Base-by-base conservation (phyloP, 2,888 invertebrate genomes). In the Cheilosia scutellata region DNA sequence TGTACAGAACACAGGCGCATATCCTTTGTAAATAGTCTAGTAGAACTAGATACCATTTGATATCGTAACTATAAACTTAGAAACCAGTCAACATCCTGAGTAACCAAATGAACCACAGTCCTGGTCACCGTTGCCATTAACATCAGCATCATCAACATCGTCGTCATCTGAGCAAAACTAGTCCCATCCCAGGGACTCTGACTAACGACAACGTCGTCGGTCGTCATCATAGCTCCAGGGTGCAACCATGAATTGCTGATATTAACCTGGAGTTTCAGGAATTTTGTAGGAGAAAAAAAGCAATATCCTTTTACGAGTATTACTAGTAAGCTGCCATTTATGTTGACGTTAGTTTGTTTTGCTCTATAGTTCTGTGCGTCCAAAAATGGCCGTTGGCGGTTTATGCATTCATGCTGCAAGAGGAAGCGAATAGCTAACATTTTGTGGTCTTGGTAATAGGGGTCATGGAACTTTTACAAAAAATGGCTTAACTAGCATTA, bases 71-170 rank as follows among this genome's bases (percentile, higher is more conserved):
- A 62, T 66, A 51, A 72, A 66, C 66, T 60, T 53, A 66, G 66
- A 62, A 74, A 74, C 60, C 60, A 74, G 65, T 62, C 60, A 68
- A 68, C 74, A 80, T 75, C 68, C 66, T 75, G 66, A 53, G 53
- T 60, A 44, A 29, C 40, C 53, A 53, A 40, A 51, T 16, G 66
- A 31, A 47, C 6, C n/a, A 40, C n/a, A 40, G 49, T 63, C 47
- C 11, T 20, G 27, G 27, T 20, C 44, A 29, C 49, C 29, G 5
- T 47, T 7, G 16, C 7, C 7, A 11, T 11, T 11, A 11, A 1
- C 37, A 37, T 31, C 20, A 29, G 16, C 66, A 53, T 42, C 31
- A 65, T 27, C 33, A 3, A 9, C 33, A 3, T 33, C 9, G 3
- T 33, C 33, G 37, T 37, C 74, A 44, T 31, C 53, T 16, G 27